phyloP scores from a whole-genome alignment of 53 echinoderm and acorn worm genomes.

The Astropecten irregularis region DNA sequence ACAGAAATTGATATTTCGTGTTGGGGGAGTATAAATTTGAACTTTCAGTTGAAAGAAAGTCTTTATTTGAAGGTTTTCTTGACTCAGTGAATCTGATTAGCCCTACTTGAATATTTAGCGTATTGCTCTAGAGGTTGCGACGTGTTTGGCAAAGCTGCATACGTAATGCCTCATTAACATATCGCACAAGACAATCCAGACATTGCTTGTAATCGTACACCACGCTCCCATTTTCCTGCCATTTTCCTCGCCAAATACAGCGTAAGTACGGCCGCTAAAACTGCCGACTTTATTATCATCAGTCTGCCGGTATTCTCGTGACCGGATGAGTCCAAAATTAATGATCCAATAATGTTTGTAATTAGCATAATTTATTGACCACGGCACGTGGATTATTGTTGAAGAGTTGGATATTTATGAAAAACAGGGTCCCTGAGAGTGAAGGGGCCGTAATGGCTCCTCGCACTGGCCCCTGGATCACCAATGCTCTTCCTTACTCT shows the following conservation, averaged over 20 bases:
- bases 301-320: constrained; percentile 2
- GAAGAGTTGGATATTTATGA: constrained; percentile 84
- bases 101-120: constrained; percentile 53
- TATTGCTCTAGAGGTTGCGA: constrained; percentile 48
- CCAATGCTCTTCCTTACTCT: constrained; percentile 13
- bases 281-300: constrained; percentile 30
- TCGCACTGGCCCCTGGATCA: constrained; percentile 43
- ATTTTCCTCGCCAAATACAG: constrained; percentile 52
- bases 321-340: constrained; percentile 56
- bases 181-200: constrained; percentile 59
- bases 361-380: constrained; percentile 99
- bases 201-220: constrained; percentile 78
- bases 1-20: too few species aligned
- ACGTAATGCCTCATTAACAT: constrained; percentile 59
- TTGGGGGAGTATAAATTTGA: too few species aligned
- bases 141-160: constrained; percentile 43
- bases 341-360: constrained; percentile 75
- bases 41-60: too few species aligned
- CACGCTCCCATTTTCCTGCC: constrained; percentile 66
- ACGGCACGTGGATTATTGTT: constrained; percentile 91
- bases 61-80: too few species aligned
- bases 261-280: constrained; percentile 23
- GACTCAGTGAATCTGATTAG: constrained; percentile 45
- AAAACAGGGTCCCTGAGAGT: constrained; percentile 76
- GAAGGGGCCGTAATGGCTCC: constrained; percentile 44